Conservation (phyloP, 2,113 vertebrate genomes). For the Campylomormyrus numenius region DNA sequence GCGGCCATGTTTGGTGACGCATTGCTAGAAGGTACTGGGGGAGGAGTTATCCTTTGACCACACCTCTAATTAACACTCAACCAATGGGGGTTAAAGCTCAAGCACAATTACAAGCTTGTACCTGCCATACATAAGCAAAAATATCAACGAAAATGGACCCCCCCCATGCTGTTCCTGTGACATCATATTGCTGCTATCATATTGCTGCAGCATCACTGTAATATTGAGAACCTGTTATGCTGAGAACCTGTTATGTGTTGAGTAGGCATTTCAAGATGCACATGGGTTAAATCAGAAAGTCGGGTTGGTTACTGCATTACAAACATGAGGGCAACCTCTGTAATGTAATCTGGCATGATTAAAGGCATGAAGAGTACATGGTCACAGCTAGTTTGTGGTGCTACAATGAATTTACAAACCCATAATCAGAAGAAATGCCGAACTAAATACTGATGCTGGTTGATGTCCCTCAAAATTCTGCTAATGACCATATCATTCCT, state of each 20-base stretch:
- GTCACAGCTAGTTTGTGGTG: neutral
- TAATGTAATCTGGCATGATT: neutral
- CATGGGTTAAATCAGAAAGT: neutral
- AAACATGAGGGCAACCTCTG: neutral
- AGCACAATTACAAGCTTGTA: conserved; percentile 18
- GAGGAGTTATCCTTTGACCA: neutral
- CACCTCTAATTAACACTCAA: conserved; percentile 33
- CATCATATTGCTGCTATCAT: neutral
- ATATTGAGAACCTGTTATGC: neutral
- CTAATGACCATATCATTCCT: neutral
- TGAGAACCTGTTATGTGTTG: neutral
- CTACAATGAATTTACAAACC: neutral
- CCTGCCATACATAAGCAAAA: conserved; percentile 7
- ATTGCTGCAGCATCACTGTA: neutral
- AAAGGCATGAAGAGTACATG: neutral
- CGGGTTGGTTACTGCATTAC: neutral
- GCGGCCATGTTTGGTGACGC: neutral
- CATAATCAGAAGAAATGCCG: neutral
- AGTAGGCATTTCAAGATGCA: neutral
- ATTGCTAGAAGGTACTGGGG: neutral
- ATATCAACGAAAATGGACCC: neutral
- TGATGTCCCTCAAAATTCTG: neutral
- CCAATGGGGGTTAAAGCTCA: conserved; percentile 27
- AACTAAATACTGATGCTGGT: neutral
- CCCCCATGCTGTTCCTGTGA: neutral